Base-by-base conservation (phyloP, 2,888 invertebrate species). In the Deladenus siricidicola region DNA sequence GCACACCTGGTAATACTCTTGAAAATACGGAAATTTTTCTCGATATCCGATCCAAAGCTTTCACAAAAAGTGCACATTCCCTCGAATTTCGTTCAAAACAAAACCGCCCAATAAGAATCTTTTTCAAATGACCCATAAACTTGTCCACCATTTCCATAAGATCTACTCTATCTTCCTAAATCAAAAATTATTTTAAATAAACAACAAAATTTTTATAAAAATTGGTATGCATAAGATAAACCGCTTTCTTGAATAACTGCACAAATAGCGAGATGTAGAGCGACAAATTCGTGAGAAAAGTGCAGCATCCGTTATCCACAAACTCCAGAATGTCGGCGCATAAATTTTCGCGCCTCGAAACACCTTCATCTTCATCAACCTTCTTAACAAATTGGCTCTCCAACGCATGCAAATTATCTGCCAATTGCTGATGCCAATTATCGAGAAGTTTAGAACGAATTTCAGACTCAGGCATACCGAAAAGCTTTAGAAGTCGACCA, bases 41-140 rank as follows among this genome's bases (percentile, higher is more conserved):
- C 58, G 73, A 78, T 57, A 75, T 75, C 49, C 78, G 56, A 62
- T 79, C 79, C 44, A 79, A 63, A 2, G 79, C 76, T 19, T 76
- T 62, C 8, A 76, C 76, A 8, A 74, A 70, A 26, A 78, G 64
- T 10, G 71, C 70, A 42, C 72, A 73, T 42, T 76, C 78, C 6
- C 70, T 65, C 3, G 70, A 67, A 43, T 74, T 73, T 39, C 51
- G 58, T 19, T 70, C 70, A 8, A 42, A 43, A 8, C 44, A 34
- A 50, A 71, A 67, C 19, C 70, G 58, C 8, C 42, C 24, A 53
- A 28, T 44, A 4, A 69, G 56, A 54, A 66, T 56, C 51, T 56
- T 49, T 45, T 68, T 59, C 39, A 68, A 39, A 21, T 39, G 39
- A 10, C 50, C 44, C 62, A 69, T 71, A n/a, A 55, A 43, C n/a